Percentiles rank a stretch among this genome's conserved stretches.
phyloP scores from a whole-genome alignment of 2,113 vertebrate species.

The Microtus ochrogaster region DNA sequence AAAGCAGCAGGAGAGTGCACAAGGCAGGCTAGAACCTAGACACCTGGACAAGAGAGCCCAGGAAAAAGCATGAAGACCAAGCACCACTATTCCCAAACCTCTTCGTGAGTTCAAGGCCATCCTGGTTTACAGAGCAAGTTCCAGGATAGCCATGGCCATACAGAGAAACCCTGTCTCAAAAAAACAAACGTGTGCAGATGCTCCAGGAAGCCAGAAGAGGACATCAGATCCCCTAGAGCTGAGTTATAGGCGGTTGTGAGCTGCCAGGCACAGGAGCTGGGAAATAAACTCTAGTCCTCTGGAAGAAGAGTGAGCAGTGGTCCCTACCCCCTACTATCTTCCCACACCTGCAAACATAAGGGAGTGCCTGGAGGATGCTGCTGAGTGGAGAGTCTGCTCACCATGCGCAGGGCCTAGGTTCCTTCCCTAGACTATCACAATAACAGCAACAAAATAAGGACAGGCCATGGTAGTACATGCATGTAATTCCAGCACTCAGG shows the following conservation, averaged over 20 bases:
- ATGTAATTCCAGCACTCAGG: too few relatives aligned
- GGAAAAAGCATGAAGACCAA: slow-evolving; percentile 30
- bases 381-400: neutral
- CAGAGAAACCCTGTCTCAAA: neutral
- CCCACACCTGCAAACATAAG: neutral
- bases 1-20: neutral
- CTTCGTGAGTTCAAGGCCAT: neutral
- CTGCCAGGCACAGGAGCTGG: too few relatives aligned
- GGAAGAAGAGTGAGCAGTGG: neutral
- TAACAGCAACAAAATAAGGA: neutral
- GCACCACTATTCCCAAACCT: slow-evolving; percentile 15
- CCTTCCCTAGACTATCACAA: neutral
- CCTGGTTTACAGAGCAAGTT: neutral
- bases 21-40: neutral
- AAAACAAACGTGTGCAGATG: neutral
- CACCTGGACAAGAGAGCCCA: neutral
- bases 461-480: neutral
- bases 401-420: neutral
- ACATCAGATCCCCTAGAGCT: neutral
- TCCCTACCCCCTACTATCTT: neutral
- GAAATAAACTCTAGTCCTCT: too few relatives aligned
- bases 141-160: neutral
- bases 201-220: neutral
- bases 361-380: neutral
- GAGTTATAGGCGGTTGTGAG: too few relatives aligned